Conservation (phyloP, 2,888 invertebrate species). For the Netelia inedita region DNA sequence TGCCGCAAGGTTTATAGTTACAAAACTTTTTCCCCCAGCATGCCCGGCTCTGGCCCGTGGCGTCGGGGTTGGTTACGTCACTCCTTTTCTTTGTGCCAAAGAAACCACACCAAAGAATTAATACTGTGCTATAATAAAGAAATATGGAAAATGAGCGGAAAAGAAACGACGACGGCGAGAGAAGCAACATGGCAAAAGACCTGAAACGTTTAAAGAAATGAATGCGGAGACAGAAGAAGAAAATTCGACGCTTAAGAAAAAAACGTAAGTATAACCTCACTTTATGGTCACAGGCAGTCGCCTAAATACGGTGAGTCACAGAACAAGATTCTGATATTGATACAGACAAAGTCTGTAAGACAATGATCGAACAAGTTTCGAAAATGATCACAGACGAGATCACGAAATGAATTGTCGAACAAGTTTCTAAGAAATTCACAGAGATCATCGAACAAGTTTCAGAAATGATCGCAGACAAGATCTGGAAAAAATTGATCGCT, state of each 20-base stretch:
- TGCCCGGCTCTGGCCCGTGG: neutral
- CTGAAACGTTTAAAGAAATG: constrained; percentile 33
- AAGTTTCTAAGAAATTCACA: too few species aligned
- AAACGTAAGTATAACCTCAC: constrained; percentile 38
- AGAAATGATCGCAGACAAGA: too few species aligned
- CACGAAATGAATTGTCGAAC: too few species aligned
- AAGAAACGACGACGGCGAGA: neutral
- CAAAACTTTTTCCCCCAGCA: neutral
- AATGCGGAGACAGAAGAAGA: constrained; percentile 22
- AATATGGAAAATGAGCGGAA: constrained; percentile 38
- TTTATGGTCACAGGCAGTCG: constrained; percentile 1
- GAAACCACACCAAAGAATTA: neutral
- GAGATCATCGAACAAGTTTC: too few species aligned
- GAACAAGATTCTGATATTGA: constrained; percentile 3
- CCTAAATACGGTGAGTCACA: neutral
- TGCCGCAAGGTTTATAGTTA: neutral
- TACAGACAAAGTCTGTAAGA: neutral
- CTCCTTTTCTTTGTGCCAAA: neutral
- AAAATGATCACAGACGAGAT: too few species aligned
- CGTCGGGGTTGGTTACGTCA: neutral
- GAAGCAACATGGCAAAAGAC: neutral
- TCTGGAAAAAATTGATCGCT: too few species aligned
- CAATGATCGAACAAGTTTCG: too few species aligned
- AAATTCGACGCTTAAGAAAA: constrained; percentile 19
- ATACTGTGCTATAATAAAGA: neutral